A percentile compares a stretch with the other conserved stretches of the same genome.
Conservation (phyloP, 2,797 vertebrate species). For the Micrastur ruficollis region DNA sequence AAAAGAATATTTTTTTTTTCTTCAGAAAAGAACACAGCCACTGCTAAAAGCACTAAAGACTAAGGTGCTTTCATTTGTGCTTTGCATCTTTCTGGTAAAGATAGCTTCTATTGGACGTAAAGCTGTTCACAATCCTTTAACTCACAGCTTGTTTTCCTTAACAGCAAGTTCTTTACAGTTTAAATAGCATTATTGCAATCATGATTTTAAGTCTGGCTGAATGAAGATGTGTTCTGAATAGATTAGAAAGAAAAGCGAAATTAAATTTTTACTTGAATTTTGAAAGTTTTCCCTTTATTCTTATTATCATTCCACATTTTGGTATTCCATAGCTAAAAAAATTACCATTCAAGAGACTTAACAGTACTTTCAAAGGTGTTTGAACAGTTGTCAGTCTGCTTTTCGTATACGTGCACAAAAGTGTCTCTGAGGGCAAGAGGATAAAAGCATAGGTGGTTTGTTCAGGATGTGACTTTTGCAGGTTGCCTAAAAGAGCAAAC, state of each 20-base stretch:
- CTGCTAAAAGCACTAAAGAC: not conserved
- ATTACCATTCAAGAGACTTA: not conserved
- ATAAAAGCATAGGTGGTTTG: not conserved
- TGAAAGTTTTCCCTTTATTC: not conserved
- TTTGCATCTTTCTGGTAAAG: not conserved
- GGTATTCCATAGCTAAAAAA: not conserved
- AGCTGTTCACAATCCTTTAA: not conserved
- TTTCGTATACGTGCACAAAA: not conserved
- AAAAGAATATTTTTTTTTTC: not conserved
- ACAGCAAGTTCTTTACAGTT: not conserved
- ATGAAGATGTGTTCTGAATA: not conserved
- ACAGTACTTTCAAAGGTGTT: not conserved
- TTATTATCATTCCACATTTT: not conserved
- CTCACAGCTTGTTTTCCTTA: not conserved
- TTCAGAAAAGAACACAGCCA: not conserved
- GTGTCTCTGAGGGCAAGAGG: not conserved
- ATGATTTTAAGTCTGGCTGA: not conserved
- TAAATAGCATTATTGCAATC: not conserved
- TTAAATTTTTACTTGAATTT: not conserved
- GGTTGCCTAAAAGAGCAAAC: not conserved
- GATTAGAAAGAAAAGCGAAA: not conserved
- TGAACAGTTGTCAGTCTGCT: not conserved
- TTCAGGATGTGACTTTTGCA: not conserved
- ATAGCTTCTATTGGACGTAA: not conserved
- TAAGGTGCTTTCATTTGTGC: not conserved